Evolutionary conservation across 2,113 vertebrate genomes (phyloP).

Genomic region (Platysteira castanea): DNA sequence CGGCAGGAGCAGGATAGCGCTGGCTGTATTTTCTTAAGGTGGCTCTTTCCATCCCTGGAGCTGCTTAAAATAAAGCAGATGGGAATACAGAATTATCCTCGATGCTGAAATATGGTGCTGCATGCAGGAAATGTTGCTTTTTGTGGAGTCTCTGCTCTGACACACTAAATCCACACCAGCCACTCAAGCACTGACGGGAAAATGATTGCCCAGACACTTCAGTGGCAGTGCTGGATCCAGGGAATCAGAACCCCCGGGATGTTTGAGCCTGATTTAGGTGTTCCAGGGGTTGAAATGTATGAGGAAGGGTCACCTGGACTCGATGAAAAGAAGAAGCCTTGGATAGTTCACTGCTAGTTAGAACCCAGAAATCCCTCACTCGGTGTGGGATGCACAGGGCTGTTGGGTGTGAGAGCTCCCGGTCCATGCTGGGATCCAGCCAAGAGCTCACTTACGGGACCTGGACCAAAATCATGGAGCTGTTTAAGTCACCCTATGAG

Average conservation of each 20-base stretch:
- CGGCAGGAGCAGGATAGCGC: background rate
- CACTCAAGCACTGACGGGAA: background rate
- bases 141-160: background rate
- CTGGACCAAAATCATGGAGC: background rate
- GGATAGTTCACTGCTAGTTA: background rate
- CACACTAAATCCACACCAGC: background rate
- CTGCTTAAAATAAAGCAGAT: conserved; percentile 54
- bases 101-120: background rate
- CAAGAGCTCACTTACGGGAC: background rate
- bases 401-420: background rate
- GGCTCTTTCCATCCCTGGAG: conserved; percentile 33
- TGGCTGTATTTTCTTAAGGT: conserved; percentile 50
- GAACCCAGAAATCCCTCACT: background rate
- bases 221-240: background rate
- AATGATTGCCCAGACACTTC: background rate
- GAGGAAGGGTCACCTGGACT: background rate
- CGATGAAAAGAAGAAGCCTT: background rate
- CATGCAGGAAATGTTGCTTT: conserved; percentile 24
- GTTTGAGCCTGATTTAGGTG: background rate
- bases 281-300: background rate
- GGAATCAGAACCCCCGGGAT: background rate
- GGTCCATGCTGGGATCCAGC: background rate
- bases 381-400: rapidly evolving
- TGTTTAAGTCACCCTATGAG: background rate
- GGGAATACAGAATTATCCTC: conserved; percentile 36